Conservation (phyloP, 1,140 invertebrate genomes). For the Yoshiicerus persimilis region DNA sequence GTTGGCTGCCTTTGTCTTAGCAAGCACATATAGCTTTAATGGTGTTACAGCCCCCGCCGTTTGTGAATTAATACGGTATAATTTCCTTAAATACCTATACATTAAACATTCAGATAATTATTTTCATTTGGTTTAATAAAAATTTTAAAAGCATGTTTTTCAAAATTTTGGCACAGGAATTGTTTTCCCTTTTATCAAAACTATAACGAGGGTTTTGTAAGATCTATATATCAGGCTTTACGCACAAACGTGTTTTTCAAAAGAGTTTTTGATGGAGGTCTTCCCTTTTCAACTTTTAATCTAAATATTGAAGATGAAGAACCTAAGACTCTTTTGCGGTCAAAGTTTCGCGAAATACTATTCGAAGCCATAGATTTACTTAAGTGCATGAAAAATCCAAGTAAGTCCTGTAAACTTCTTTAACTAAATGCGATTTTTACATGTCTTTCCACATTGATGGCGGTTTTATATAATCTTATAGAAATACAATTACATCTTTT, state of each 20-base stretch:
- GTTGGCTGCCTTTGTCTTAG: background rate
- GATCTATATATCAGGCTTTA: background rate
- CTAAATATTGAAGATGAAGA: background rate
- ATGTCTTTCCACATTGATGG: too few species aligned
- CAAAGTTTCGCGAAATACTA: background rate
- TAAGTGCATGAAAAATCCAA: background rate
- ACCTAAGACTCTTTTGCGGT: background rate
- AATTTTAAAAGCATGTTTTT: too few species aligned
- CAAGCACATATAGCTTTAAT: background rate
- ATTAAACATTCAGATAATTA: too few species aligned
- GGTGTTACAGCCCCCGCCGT: background rate
- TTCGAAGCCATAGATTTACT: background rate
- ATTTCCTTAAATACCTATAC: background rate
- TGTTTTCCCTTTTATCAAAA: background rate
- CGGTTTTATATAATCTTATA: too few species aligned
- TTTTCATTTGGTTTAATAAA: too few species aligned
- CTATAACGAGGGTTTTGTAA: background rate
- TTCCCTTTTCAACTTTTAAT: background rate
- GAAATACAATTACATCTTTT: too few species aligned
- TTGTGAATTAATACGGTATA: background rate
- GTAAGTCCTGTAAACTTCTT: too few species aligned
- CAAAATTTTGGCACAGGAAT: background rate
- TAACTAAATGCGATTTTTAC: too few species aligned
- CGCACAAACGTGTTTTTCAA: background rate
- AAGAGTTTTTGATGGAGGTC: background rate